A percentile compares a stretch with the other conserved stretches of the same genome.
These are phyloP conservation scores for Meliscaeva auricollis DNA, from an alignment of 2,888 invertebrate species.

Conservation along the genomic window DNA sequence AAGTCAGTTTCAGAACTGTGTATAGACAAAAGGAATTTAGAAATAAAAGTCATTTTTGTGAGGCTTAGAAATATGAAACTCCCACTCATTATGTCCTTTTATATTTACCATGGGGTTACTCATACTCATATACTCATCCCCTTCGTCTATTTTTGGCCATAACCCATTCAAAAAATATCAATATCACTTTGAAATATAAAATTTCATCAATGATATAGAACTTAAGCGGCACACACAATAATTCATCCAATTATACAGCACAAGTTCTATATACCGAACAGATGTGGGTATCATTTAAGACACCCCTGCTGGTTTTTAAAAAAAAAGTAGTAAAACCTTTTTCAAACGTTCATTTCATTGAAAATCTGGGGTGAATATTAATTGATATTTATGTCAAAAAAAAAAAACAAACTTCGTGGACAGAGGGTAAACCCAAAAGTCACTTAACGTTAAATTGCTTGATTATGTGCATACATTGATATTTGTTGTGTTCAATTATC, in stretches of 20 bases:
- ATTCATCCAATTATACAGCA: constrained; percentile 55
- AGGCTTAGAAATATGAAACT: constrained; percentile 51
- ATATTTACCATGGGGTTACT: constrained; percentile 23
- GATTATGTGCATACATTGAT: constrained; percentile 56
- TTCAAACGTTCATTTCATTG: neutral
- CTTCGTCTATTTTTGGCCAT: neutral
- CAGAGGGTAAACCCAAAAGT: constrained; percentile 36
- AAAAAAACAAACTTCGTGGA: neutral
- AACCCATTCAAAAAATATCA: constrained; percentile 63
- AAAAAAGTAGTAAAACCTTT: neutral
- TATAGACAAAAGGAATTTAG: constrained; percentile 37
- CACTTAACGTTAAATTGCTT: constrained; percentile 14
- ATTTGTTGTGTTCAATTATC: constrained; percentile 38
- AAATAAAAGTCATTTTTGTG: constrained; percentile 48
- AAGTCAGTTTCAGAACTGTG: constrained; percentile 26
- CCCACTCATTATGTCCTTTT: constrained; percentile 1
- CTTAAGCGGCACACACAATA: constrained; percentile 58
- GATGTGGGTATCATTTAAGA: constrained; percentile 69
- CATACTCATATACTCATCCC: neutral
- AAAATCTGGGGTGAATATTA: constrained; percentile 64
- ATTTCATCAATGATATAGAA: constrained; percentile 55
- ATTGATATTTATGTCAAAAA: constrained; percentile 70
- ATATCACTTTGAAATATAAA: constrained; percentile 52
- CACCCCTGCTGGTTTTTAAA: neutral
- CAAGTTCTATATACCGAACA: constrained; percentile 38